A percentile compares a stretch with the other conserved stretches of the same genome.
Evolutionary conservation across 2,888 invertebrate genomes (phyloP).

Genomic region (Mycogona germanica): DNA sequence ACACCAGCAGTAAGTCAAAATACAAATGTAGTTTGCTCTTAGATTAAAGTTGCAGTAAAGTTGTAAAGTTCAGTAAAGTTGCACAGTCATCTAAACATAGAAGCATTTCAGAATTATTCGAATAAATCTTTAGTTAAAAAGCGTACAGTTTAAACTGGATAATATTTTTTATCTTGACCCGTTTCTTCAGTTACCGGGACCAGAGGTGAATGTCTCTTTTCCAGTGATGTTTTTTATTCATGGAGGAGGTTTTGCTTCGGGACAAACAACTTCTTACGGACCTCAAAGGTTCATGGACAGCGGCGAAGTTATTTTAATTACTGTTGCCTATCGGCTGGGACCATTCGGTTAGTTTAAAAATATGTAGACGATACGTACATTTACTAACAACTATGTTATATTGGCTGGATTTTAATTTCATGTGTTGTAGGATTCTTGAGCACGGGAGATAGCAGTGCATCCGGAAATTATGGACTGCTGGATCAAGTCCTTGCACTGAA

Average conservation of each 20-base stretch:
- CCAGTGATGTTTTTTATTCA: conserved; percentile 34
- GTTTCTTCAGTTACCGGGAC: neutral
- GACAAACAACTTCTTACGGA: conserved; percentile 30
- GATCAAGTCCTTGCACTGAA: conserved; percentile 9
- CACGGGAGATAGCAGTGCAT: conserved; percentile 4
- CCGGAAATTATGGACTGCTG: conserved; percentile 13
- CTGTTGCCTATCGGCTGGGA: conserved; percentile 40
- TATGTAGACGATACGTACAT: neutral
- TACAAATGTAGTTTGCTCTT: too few relatives aligned
- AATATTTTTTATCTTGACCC: too few relatives aligned
- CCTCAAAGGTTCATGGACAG: conserved; percentile 40
- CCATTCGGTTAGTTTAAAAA: conserved; percentile 28
- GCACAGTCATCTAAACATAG: too few relatives aligned
- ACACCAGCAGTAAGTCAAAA: conserved; percentile 3
- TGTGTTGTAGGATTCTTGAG: conserved; percentile 5
- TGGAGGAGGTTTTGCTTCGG: conserved; percentile 27
- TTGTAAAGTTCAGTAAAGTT: too few relatives aligned
- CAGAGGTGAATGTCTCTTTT: neutral
- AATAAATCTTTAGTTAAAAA: too few relatives aligned
- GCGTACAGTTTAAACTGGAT: too few relatives aligned
- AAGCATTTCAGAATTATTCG: too few relatives aligned
- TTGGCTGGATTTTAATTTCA: neutral
- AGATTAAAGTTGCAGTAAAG: too few relatives aligned
- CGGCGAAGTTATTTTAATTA: conserved; percentile 39
- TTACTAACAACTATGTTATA: neutral